phyloP scores from a whole-genome alignment of 1,140 invertebrate genomes.

The Anthonomus grandis region DNA sequence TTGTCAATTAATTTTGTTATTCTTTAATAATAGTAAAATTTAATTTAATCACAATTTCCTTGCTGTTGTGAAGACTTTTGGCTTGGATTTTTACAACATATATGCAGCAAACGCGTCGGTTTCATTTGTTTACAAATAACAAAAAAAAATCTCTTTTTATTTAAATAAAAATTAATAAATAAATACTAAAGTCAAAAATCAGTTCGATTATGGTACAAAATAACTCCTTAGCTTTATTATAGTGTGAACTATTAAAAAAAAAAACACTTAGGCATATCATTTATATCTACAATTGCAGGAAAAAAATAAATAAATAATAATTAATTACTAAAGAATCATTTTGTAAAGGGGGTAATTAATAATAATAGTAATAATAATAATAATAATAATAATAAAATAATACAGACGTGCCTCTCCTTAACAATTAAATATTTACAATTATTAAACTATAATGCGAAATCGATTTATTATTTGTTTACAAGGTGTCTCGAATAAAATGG shows the following conservation, averaged over 20 bases:
- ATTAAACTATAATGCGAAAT: conserved; percentile 7
- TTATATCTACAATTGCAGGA: conserved; percentile 8
- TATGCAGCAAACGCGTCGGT: conserved; percentile 29
- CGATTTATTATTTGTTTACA: conserved; percentile 15
- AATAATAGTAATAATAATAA: too few species aligned
- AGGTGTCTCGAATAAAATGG: conserved; percentile 17
- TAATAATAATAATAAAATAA: conserved; percentile 22
- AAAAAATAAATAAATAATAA: conserved; percentile 14
- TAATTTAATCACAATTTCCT: conserved; percentile 44
- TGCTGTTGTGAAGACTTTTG: conserved; percentile 45
- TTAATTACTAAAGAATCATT: conserved; percentile 23
- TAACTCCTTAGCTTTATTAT: conserved; percentile 15
- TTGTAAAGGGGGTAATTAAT: conserved; percentile 9
- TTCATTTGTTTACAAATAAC: conserved; percentile 10
- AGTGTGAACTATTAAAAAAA: background rate
- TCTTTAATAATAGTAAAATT: conserved; percentile 43
- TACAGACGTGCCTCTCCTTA: conserved; percentile 15
- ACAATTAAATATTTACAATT: conserved; percentile 14
- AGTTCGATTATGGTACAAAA: conserved; percentile 25
- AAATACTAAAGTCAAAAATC: conserved; percentile 26
- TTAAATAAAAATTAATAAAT: conserved; percentile 18
- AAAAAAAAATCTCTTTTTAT: conserved; percentile 13
- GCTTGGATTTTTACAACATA: conserved; percentile 38
- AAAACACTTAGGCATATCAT: background rate
- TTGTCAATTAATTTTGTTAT: conserved; percentile 44